Evolutionary conservation across 2,797 vertebrate genomes (phyloP).

Genomic region (Merluccius polli): DNA sequence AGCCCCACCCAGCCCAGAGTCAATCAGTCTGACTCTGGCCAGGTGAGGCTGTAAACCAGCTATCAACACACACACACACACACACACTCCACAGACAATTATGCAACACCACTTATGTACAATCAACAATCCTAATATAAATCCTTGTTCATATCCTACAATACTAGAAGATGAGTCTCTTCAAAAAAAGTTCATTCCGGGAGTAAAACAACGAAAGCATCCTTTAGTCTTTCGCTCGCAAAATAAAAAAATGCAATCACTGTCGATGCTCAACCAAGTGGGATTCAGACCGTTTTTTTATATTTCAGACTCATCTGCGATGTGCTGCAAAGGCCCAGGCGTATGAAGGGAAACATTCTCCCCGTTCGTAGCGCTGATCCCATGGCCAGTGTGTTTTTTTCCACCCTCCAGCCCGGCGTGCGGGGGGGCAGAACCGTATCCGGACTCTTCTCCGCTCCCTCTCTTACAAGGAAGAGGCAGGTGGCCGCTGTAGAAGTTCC

Average conservation of each 20-base stretch:
- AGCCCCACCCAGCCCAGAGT: too few species aligned
- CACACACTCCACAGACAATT: too few species aligned
- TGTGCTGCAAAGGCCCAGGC: constrained; percentile 34
- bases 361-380: background rate
- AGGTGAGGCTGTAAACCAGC: too few species aligned
- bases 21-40: too few species aligned
- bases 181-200: background rate
- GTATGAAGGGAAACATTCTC: constrained; percentile 1
- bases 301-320: constrained; percentile 56
- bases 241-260: background rate
- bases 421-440: constrained; percentile 22
- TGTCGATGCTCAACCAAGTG: background rate
- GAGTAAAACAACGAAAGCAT: background rate
- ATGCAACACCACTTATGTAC: background rate
- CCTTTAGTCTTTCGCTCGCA: background rate
- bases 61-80: too few species aligned
- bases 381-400: constrained; percentile 52
- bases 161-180: background rate
- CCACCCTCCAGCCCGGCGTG: constrained; percentile 17
- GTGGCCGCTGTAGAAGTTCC: constrained; percentile 71
- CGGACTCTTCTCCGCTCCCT: background rate
- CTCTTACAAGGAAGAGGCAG: constrained; percentile 45
- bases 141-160: background rate
- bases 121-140: background rate
- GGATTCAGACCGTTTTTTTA: constrained; percentile 23